phyloP scores from a whole-genome alignment of 2,888 invertebrate species.

The Dryococelus australis region DNA sequence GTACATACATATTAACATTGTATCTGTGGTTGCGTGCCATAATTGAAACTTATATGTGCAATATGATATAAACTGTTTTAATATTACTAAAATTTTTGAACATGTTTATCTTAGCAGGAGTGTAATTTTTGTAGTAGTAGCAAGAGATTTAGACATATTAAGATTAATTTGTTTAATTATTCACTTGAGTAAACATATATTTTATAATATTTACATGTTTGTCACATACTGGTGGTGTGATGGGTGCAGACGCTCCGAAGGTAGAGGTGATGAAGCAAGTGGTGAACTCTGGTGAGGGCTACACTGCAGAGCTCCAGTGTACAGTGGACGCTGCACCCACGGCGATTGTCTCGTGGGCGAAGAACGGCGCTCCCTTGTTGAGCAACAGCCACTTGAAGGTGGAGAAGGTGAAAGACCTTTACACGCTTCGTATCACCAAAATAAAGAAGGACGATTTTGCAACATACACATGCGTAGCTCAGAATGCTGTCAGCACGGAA shows the following conservation, averaged over 20 bases:
- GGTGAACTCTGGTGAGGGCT: slow-evolving; percentile 16
- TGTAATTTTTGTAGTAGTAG: too few relatives aligned
- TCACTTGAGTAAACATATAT: too few relatives aligned
- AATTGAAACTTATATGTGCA: too few relatives aligned
- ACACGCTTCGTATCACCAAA: slow-evolving; percentile 53
- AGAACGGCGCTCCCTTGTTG: not conserved
- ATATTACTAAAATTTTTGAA: too few relatives aligned
- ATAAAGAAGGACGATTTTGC: slow-evolving; percentile 57
- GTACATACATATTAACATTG: too few relatives aligned
- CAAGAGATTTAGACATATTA: too few relatives aligned
- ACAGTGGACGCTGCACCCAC: not conserved
- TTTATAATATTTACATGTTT: too few relatives aligned
- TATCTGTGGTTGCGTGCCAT: too few relatives aligned
- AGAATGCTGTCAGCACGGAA: slow-evolving; percentile 54
- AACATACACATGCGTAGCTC: slow-evolving; percentile 59
- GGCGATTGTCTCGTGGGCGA: slow-evolving; percentile 19
- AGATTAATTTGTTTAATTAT: too few relatives aligned
- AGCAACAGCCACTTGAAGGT: not conserved
- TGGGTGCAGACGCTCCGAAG: not conserved
- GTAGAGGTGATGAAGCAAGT: not conserved
- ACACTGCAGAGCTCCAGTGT: not conserved
- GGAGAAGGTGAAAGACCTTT: not conserved
- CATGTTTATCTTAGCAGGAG: too few relatives aligned
- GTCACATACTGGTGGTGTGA: not conserved
- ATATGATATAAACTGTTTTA: too few relatives aligned